phyloP scores from a whole-genome alignment of 1,140 invertebrate species.

The Ruditapes philippinarum region DNA sequence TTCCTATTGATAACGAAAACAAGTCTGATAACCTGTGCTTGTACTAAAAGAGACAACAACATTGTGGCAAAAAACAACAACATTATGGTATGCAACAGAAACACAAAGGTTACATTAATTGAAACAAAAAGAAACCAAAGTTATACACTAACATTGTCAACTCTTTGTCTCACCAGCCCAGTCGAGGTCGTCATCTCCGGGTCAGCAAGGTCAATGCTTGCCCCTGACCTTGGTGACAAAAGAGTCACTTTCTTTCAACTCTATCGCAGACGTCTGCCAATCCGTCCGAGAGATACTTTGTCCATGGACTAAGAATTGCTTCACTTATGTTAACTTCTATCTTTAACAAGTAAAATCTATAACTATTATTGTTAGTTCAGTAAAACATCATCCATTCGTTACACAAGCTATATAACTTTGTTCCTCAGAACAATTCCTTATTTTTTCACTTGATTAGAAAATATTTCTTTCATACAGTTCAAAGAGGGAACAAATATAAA shows the following conservation, averaged over 20 bases:
- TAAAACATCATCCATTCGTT: not conserved
- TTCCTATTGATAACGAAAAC: no score
- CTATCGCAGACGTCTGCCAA: slow-evolving; percentile 57
- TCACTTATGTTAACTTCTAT: not conserved
- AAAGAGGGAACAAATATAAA: not conserved
- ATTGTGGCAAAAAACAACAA: no score
- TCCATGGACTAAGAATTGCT: not conserved
- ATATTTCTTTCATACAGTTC: not conserved
- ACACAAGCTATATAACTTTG: not conserved
- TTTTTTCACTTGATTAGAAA: not conserved
- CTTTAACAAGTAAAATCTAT: no score
- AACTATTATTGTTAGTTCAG: no score
- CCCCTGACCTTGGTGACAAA: slow-evolving; percentile 11
- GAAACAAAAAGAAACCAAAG: slow-evolving; percentile 26
- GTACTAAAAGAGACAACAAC: no score
- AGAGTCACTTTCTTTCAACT: slow-evolving; percentile 39
- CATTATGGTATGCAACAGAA: no score
- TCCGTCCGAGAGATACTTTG: not conserved
- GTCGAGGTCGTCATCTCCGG: slow-evolving; percentile 62
- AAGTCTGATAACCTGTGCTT: no score
- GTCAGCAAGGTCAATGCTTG: not conserved
- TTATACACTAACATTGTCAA: slow-evolving; percentile 58
- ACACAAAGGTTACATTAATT: no score
- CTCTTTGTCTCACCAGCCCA: slow-evolving; percentile 56
- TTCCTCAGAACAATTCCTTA: not conserved